phyloP scores from a whole-genome alignment of 2,888 invertebrate species.

The Tyria jacobaeae region DNA sequence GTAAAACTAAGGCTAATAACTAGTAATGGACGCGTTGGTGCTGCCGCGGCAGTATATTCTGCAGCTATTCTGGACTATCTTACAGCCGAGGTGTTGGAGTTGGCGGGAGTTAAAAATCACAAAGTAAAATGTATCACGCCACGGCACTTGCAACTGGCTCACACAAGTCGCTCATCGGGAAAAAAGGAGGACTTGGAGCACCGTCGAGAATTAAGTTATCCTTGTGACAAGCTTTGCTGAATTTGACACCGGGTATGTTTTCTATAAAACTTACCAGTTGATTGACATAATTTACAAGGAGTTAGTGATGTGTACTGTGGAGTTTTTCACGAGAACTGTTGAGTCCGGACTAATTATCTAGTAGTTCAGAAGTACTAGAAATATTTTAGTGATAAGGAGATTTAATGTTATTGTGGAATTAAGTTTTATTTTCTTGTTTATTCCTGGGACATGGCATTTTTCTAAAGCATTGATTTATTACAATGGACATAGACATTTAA shows the following conservation, averaged over 20 bases:
- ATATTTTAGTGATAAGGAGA: slow-evolving; percentile 79
- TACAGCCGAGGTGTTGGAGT: slow-evolving; percentile 99
- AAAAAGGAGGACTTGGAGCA: slow-evolving; percentile 90
- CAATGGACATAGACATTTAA: slow-evolving; percentile 52
- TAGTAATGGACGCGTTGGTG: slow-evolving; percentile 99
- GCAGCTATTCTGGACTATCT: slow-evolving; percentile 99
- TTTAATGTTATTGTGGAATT: slow-evolving; percentile 82
- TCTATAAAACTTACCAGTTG: slow-evolving; percentile 71
- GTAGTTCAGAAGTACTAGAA: slow-evolving; percentile 76
- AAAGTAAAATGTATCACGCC: slow-evolving; percentile 99
- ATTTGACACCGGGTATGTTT: slow-evolving; percentile 77
- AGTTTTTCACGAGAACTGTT: slow-evolving; percentile 76
- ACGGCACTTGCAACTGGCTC: slow-evolving; percentile 99
- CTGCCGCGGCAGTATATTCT: slow-evolving; percentile 99
- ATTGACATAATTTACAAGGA: slow-evolving; percentile 73
- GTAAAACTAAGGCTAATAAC: slow-evolving; percentile 99
- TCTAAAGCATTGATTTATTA: slow-evolving; percentile 62
- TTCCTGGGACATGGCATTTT: slow-evolving; percentile 73
- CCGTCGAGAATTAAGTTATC: slow-evolving; percentile 51
- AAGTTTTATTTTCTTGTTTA: slow-evolving; percentile 77
- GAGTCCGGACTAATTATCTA: slow-evolving; percentile 76
- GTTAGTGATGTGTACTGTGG: slow-evolving; percentile 80
- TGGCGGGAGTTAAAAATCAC: slow-evolving; percentile 99
- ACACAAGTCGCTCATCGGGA: slow-evolving; percentile 99
- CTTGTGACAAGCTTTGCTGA: slow-evolving; percentile 67